Conservation (phyloP, 2,888 invertebrate genomes). For the Leucoma salicis region DNA sequence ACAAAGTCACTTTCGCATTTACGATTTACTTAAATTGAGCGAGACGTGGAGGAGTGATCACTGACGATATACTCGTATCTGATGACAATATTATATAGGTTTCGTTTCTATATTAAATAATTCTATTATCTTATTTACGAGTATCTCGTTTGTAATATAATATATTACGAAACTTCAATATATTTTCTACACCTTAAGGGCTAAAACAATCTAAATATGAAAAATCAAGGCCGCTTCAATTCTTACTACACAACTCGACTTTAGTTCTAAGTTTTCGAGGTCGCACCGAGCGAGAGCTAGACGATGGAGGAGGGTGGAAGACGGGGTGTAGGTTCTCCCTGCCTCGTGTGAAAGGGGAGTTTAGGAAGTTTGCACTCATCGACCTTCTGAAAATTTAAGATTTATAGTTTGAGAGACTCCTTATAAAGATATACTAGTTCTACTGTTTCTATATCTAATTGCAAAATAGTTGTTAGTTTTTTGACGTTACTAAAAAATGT, state of each 20-base stretch:
- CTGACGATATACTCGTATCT: too few relatives aligned
- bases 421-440: slow-evolving; percentile 27
- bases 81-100: too few relatives aligned
- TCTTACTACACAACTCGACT: slow-evolving; percentile 27
- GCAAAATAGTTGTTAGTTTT: too few relatives aligned
- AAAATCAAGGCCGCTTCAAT: slow-evolving; percentile 24
- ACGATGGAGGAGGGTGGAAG: slow-evolving; percentile 44
- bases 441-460: too few relatives aligned
- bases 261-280: slow-evolving; percentile 64
- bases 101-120: too few relatives aligned
- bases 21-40: too few relatives aligned
- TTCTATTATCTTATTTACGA: too few relatives aligned
- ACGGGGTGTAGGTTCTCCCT: slow-evolving; percentile 26
- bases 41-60: too few relatives aligned
- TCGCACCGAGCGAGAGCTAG: slow-evolving; percentile 62
- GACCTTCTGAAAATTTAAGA: slow-evolving; percentile 46
- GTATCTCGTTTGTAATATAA: too few relatives aligned
- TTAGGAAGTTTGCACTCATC: slow-evolving; percentile 57
- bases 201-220: slow-evolving; percentile 14
- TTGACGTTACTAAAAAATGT: too few relatives aligned
- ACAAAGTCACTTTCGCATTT: too few relatives aligned
- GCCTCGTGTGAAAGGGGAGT: slow-evolving; percentile 41
- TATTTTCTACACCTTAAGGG: slow-evolving; percentile 7
- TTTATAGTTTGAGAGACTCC: slow-evolving; percentile 40
- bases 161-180: not conserved